Base-by-base conservation (phyloP, 2,888 invertebrate species). In the Lasioglossum zephyrum region DNA sequence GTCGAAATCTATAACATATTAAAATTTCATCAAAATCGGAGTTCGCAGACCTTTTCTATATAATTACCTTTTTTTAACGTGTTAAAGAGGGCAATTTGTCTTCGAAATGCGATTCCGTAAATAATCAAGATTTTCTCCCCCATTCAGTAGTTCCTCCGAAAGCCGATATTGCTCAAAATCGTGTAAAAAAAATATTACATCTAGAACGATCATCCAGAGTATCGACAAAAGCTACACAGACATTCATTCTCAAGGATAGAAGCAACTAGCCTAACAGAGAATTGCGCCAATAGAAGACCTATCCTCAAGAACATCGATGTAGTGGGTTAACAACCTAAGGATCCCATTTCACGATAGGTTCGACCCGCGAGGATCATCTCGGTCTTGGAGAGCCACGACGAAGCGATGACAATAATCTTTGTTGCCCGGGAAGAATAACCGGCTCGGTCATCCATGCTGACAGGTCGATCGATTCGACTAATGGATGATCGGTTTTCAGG, bases 401-500 rank as follows among this genome's bases (percentile, higher is more conserved):
- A 36, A 69, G 36, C 69, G 47, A 57, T 47, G 75, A 77, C 47
- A 70, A 73, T 69, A 44, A 53, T 39, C n/a, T 82, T n/a, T 49
- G 49, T 77, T 49, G 69, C n/a, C 39, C 5, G 31, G n/a, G 53
- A 31, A 22, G 66, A 57, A 66, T 36, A 47, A 44, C n/a, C 11
- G 18, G 18, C 63, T 4, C 39, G 57, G 31, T 44, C 70, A 44
- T 53, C 31, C 73, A 18, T 49, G 44, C 72, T 41, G 81, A 66
- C 77, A 57, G 39, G n/a, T 73, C 84, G 77, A 84, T 84, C 84
- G 73, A 77, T 81, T 69, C 73, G 57, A n/a, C 69, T 81, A 81
- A 84, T 77, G 84, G 81, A 74, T 74, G 80, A 81, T 77, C 84
- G 74, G 69, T 81, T 81, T 81, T 70, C 74, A 81, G 84, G 69